Percentiles rank a stretch among this genome's conserved stretches.
Conservation (phyloP, 2,797 vertebrate genomes). For the Alectoris magna region DNA sequence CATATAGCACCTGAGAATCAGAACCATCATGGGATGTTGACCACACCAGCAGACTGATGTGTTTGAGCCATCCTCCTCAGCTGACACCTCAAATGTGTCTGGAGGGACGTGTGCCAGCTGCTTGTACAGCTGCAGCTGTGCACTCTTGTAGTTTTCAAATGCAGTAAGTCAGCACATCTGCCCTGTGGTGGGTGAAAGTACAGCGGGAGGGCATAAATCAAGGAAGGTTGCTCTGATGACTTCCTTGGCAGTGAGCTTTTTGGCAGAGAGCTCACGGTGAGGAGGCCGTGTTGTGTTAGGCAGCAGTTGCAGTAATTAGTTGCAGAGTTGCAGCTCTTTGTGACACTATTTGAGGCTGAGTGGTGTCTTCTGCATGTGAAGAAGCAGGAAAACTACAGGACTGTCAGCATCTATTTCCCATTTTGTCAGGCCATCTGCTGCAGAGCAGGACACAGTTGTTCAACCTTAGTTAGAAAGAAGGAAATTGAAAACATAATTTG, state of each 20-base stretch:
- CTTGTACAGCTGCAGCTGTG: background rate
- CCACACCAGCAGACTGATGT: background rate
- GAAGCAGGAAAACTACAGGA: background rate
- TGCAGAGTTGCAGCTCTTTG: background rate
- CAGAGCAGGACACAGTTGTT: background rate
- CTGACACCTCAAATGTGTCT: background rate
- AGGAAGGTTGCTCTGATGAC: background rate
- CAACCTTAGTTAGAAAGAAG: background rate
- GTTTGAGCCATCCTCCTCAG: background rate
- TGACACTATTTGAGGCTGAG: background rate
- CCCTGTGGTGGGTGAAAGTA: background rate
- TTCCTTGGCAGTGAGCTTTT: background rate
- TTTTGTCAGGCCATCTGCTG: background rate
- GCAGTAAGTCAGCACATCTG: fast-evolving
- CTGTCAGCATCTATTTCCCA: background rate
- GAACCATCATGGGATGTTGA: background rate
- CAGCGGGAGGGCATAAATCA: background rate
- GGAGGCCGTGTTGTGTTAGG: background rate
- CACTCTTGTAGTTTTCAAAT: fast-evolving
- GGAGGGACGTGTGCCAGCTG: background rate
- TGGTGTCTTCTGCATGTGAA: fast-evolving
- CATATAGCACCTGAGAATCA: background rate
- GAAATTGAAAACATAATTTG: background rate
- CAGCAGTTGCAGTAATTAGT: background rate
- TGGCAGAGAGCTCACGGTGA: background rate